Evolutionary conservation across 2,888 invertebrate species (phyloP), one percentile per base, ranked within the genome.

Genomic region (Pristionchus mayeri): DNA sequence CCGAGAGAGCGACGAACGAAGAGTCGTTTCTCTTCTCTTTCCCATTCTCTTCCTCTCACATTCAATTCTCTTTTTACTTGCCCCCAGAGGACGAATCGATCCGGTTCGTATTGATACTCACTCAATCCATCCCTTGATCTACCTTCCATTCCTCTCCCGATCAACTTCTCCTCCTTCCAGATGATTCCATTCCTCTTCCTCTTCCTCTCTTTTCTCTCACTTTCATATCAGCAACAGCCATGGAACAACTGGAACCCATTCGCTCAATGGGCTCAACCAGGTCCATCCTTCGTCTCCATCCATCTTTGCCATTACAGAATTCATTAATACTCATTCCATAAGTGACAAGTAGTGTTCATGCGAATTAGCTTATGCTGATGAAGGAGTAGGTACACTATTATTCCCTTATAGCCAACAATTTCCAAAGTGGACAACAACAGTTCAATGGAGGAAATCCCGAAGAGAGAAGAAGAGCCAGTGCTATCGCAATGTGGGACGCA

Each of bases 161-260:
- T n/a, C n/a, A n/a, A n/a, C n/a, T n/a, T n/a, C n/a, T n/a, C n/a
- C 27, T 30, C 18, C 13, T 50, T 78, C 16, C 27, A 52, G 50
- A 78, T 78, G 76, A 27, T 50, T 78, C 76, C 40, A 34, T 18
- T 78, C 21, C 4, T 78, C 21, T 48, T 78, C 6, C 24, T 78
- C 30, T 30, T 78, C 18, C 40, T 78, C 27, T 50, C 40, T 50
- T 18, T 40, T 13, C 4, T 48, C 4, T 50, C 76, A 16, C 30
- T 78, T 7, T 50, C 9, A 11, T 50, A 18, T 30, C 76, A 78
- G 18, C 76, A 78, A 78, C 78, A 37, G 9, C 76, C n/a, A 60
- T 84, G 76, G 76, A 71, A 71, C 11, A 71, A 84, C 24, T 84
- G 84, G 84, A 84, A 84, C 60, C 84, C 84, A 0, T 84, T 84